phyloP scores from a whole-genome alignment of 1,140 invertebrate genomes.

The Nilaparvata lugens region DNA sequence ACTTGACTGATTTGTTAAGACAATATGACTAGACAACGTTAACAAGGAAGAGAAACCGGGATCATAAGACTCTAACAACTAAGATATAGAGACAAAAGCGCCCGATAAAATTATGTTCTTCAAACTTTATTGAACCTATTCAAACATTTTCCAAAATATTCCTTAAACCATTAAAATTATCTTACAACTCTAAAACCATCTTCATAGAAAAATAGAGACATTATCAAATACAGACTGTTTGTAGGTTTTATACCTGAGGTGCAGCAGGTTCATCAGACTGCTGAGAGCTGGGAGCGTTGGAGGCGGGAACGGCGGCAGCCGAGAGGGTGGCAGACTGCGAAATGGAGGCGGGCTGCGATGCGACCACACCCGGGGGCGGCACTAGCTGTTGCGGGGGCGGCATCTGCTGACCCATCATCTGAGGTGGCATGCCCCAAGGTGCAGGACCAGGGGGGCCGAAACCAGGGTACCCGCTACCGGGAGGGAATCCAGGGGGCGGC shows the following conservation, averaged over 20 bases:
- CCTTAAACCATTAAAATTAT: too few species aligned
- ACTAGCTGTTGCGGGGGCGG: conserved; percentile 14
- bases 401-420: conserved; percentile 23
- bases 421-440: conserved; percentile 36
- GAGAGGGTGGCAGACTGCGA: background rate
- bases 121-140: too few species aligned
- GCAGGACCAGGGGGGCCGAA: conserved; percentile 40
- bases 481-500: conserved; percentile 51
- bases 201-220: too few species aligned
- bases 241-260: conserved; percentile 23
- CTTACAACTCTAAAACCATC: too few species aligned
- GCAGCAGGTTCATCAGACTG: conserved; percentile 14
- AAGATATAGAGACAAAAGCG: too few species aligned
- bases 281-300: conserved; percentile 6
- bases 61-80: too few species aligned
- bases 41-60: too few species aligned
- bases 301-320: background rate
- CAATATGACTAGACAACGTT: too few species aligned
- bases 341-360: background rate
- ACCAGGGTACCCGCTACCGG: conserved; percentile 25
- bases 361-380: conserved; percentile 4
- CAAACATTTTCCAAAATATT: too few species aligned
- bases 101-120: too few species aligned
- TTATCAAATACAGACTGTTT: too few species aligned
- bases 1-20: too few species aligned